Base-by-base conservation (phyloP, 2,888 invertebrate species). In the Penaeus monodon region DNA sequence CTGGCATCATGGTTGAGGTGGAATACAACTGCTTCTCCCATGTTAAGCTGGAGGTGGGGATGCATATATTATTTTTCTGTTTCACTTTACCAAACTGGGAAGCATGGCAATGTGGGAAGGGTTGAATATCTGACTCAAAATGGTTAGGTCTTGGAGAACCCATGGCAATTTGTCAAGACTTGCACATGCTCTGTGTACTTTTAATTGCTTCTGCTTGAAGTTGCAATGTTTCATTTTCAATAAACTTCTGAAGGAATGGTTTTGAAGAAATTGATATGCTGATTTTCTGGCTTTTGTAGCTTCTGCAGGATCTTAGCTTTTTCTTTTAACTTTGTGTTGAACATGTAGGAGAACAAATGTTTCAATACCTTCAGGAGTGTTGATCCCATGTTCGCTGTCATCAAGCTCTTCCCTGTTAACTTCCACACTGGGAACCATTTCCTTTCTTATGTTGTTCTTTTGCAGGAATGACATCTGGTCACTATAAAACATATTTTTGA, bases 391-490 rank as follows among this genome's bases (percentile, higher is more conserved):
- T 68, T 68, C 68, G 10, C 2, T 68, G 68, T 68, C 29, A 68
- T 29, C 17, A 68, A 20, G n/a, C 10, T 68, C 68, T 29, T 68
- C 68, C 22, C 68, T 68, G 27, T 68, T 20, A 29, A 29, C 29
- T 68, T 68, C 68, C n/a, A 20, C 29, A 17, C 68, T 68, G 1
- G 68, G 29, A 12, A 68, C 68, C 29, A 29, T 68, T 20, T 29
- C 68, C 68, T 20, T 68, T 29, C 29, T 68, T 24, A 68, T 29
- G 68, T 68, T 68, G 20, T 68, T 68, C 29, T 68, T 68, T 2
- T 27, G 68, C n/a, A 68, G 68, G 68, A 68, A 68, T 12, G n/a
- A 10, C 68, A 68, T 68, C 68, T 68, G 68, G 22, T 68, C 68
- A 29, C 68, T 68, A 20, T 68, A 68, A n/a, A 17, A 68, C 68